These are phyloP conservation scores for Mycalesis mineus DNA, from an alignment of 2,888 invertebrate species.

Conservation along the genomic window DNA sequence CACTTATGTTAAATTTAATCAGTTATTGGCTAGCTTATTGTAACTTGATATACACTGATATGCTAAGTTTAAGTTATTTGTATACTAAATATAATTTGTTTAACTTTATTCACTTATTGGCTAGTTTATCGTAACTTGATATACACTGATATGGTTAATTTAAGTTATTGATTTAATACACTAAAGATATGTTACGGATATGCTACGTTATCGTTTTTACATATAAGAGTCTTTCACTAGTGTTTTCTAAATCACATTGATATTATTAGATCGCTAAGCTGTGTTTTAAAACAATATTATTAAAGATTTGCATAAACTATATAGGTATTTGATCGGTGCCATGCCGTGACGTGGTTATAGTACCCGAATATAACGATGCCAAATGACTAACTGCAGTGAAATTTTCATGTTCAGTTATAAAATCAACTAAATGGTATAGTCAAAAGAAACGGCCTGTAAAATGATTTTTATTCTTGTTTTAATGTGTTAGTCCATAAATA, in stretches of 20 bases:
- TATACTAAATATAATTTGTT: too few relatives aligned
- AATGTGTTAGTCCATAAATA: too few relatives aligned
- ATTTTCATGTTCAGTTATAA: neutral
- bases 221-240: neutral
- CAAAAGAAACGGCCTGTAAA: neutral
- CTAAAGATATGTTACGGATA: conserved; percentile 28
- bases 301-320: neutral
- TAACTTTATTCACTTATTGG: conserved; percentile 24
- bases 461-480: neutral
- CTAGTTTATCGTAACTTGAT: conserved; percentile 24
- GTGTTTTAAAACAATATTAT: neutral
- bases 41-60: too few relatives aligned
- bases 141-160: conserved; percentile 16
- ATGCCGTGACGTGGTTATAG: neutral
- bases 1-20: neutral
- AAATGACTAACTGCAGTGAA: conserved; percentile 1
- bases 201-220: conserved; percentile 8
- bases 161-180: conserved; percentile 8
- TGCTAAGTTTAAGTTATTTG: too few relatives aligned
- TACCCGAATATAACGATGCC: neutral
- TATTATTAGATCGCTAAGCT: neutral
- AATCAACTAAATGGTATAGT: neutral
- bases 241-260: neutral
- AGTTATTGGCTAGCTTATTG: too few relatives aligned
- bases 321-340: conserved; percentile 7